Conservation (phyloP, 2,888 invertebrate species). For the Julus scandinavius region DNA sequence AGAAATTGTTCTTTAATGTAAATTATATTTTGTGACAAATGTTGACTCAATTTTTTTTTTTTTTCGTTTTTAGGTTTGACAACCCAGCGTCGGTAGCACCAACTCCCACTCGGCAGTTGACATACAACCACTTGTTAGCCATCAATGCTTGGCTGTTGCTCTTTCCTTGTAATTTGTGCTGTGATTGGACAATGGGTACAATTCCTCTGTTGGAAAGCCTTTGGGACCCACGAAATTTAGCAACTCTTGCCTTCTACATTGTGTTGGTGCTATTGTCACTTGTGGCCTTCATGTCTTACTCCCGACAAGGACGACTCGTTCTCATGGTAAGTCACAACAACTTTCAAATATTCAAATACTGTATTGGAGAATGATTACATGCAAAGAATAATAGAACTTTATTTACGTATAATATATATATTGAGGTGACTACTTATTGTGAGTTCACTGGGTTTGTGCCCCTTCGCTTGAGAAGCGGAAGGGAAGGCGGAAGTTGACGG, state of each 20-base stretch:
- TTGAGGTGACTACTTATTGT: no score
- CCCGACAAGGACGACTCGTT: constrained; percentile 55
- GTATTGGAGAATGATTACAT: not conserved
- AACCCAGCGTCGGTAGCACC: constrained; percentile 93
- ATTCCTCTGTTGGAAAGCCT: constrained; percentile 85
- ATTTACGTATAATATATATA: no score
- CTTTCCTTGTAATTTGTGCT: constrained; percentile 89
- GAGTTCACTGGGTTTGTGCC: no score
- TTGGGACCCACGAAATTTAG: constrained; percentile 82
- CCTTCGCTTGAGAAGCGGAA: no score
- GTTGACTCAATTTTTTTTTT: not conserved
- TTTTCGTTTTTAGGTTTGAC: constrained; percentile 77
- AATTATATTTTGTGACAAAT: not conserved
- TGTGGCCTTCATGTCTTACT: constrained; percentile 55
- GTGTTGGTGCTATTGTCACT: constrained; percentile 64
- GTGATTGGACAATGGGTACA: constrained; percentile 99
- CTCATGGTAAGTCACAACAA: constrained; percentile 60
- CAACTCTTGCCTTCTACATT: constrained; percentile 77
- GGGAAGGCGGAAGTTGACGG: no score
- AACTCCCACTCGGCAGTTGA: constrained; percentile 85
- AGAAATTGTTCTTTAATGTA: no score
- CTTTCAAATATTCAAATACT: not conserved
- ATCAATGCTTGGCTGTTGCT: constrained; percentile 91
- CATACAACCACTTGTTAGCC: constrained; percentile 91
- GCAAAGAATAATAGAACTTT: no score